Percentiles rank a stretch among this genome's conserved stretches.
Conservation (phyloP, 2,888 invertebrate species). For the Byasa hedistus region DNA sequence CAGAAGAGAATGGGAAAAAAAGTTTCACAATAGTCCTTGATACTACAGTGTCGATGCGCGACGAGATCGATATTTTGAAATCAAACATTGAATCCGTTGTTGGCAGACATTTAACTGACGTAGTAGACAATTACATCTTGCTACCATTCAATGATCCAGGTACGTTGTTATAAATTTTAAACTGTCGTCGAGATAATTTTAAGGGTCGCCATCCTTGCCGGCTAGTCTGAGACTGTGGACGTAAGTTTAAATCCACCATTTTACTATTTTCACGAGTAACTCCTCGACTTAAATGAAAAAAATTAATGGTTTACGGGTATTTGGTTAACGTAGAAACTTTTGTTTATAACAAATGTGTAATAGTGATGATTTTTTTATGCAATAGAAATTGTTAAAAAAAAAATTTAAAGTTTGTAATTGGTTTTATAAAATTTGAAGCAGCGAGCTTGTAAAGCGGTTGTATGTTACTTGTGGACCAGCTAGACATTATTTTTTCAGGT, state of each 20-base stretch:
- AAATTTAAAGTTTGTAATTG: no score
- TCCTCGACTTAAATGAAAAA: no score
- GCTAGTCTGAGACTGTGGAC: not conserved
- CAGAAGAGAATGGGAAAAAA: conserved; percentile 10
- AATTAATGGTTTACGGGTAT: no score
- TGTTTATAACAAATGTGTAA: no score
- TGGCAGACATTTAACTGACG: conserved; percentile 5
- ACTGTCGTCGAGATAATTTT: not conserved
- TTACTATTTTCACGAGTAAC: no score
- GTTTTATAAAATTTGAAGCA: no score
- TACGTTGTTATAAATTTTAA: not conserved
- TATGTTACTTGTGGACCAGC: not conserved
- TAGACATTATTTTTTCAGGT: conserved; percentile 30
- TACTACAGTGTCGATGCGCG: conserved; percentile 22
- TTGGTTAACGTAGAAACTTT: no score
- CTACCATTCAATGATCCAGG: conserved; percentile 25
- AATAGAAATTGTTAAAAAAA: no score
- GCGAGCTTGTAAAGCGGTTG: no score
- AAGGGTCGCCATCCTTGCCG: not conserved
- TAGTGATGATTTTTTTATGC: no score
- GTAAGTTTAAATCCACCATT: no score
- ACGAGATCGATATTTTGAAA: conserved; percentile 22
- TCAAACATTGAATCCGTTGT: conserved; percentile 5
- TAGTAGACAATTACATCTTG: conserved; percentile 19
- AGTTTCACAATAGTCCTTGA: conserved; percentile 21